Evolutionary conservation across 1,140 invertebrate genomes (phyloP).

Genomic region (Drosophila ananassae): DNA sequence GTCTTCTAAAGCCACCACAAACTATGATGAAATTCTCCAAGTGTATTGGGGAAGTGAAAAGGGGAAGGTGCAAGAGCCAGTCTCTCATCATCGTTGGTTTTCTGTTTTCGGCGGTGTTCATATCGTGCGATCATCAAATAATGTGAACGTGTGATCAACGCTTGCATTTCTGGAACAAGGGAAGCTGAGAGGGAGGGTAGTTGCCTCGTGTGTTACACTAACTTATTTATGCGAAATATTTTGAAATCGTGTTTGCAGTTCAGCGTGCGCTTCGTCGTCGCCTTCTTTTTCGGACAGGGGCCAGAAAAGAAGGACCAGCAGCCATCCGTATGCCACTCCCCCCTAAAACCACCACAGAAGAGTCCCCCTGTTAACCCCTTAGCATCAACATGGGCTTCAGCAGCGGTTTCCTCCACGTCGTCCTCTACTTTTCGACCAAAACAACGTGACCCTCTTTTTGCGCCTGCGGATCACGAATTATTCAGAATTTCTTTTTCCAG

Average conservation of each 20-base stretch:
- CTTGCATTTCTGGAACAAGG: conserved; percentile 34
- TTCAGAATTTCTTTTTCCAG: conserved; percentile 74
- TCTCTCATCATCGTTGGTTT: conserved; percentile 47
- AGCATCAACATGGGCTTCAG: conserved; percentile 7
- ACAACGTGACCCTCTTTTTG: conserved; percentile 84
- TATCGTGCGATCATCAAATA: conserved; percentile 84
- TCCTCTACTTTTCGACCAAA: conserved; percentile 53
- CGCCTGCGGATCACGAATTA: conserved; percentile 83
- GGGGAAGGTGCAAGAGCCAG: conserved; percentile 32
- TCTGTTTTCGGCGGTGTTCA: conserved; percentile 60
- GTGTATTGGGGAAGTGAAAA: not conserved
- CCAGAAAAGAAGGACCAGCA: conserved; percentile 36
- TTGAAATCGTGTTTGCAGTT: conserved; percentile 80
- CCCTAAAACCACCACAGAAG: conserved; percentile 16
- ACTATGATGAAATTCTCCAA: not conserved
- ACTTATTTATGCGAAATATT: conserved; percentile 84
- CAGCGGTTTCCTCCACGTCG: conserved; percentile 41
- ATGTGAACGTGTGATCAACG: conserved; percentile 83
- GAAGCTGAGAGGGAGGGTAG: conserved; percentile 3
- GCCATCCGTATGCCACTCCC: conserved; percentile 28
- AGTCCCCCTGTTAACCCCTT: no score
- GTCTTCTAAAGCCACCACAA: no score
- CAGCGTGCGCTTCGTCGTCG: conserved; percentile 67
- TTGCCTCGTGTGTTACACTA: conserved; percentile 81
- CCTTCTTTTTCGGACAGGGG: conserved; percentile 37